Evolutionary conservation across 1,140 invertebrate genomes (phyloP), one percentile per base, ranked within the genome.

Genomic region (Limonius californicus): DNA sequence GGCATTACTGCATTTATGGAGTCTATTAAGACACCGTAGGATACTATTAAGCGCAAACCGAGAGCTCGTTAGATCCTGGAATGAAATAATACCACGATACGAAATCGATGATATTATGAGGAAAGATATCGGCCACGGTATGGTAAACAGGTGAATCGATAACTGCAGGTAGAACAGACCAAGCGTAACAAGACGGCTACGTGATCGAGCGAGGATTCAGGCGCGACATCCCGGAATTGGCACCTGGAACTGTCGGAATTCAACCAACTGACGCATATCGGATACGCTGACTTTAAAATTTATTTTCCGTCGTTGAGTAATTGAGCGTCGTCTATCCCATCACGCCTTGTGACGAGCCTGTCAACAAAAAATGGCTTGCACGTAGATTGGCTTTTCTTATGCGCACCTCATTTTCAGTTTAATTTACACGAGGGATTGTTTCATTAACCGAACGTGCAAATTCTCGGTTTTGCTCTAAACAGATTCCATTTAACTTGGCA

Each of bases 251-350:
- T 50, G 16, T 50, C n/a, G 45, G 20, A 50, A 18, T 50, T 18
- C 16, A 18, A 50, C 45, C 45, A 50, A 50, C n/a, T 50, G 45
- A 21, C 45, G 16, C 16, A 50, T 50, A 50, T 50, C 45, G 45
- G 20, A 50, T 50, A 50, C 45, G 45, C 8, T 12, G 45, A 50
- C 45, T 50, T 45, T 45, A 50, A 50, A 50, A 50, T 50, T 19
- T 50, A 50, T 50, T 50, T 50, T 50, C n/a, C 45, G 16, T 21
- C 14, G 16, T 50, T 50, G 45, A 50, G 45, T 50, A 50, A 50
- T 50, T 50, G 45, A 50, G 45, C 45, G 45, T 50, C 45, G 45
- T 50, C 45, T 50, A 50, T 50, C 16, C 45, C 8, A 50, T 50
- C 45, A 50, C 6, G 9, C 2, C 45, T 21, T 16, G 45, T 21